Evolutionary conservation across 2,797 vertebrate genomes (phyloP), one percentile per base, ranked within the genome.

Genomic region (Gymnothorax javanicus): DNA sequence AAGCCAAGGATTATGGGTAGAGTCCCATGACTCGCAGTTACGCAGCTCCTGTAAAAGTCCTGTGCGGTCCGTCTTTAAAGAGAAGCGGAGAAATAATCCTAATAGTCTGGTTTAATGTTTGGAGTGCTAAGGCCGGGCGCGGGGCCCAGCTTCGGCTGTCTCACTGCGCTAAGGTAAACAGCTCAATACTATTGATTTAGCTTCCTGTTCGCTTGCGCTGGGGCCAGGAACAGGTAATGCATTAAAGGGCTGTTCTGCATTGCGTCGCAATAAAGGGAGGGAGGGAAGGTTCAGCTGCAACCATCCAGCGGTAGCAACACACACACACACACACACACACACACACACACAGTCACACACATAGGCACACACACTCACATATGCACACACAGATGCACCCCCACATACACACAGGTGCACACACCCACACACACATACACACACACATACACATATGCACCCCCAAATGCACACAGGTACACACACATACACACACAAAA

Each of bases 101-200:
- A 96, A 96, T 95, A 96, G 96, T 94, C 94, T 94, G 94, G 94
- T 96, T 96, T 96, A 96, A 96, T 96, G 95, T 96, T 96, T 94
- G 94, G 95, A 96, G 95, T 95, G 94, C 94, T 95, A 95, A 95
- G 94, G 93, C 91, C 71, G 92, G 92, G 93, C 89, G 89, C 93
- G 87, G 93, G 93, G 91, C 93, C 52, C 59, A 60, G 90, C 90
- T 91, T 91, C 92, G 92, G 91, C 92, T 89, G n/a, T 33, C 64
- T 25, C 3, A 43, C 1, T 69, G 25, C 94, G 95, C 95, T 92
- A 96, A 96, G 95, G 95, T 96, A 96, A 96, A 96, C 96, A 96
- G 94, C 93, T 96, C 96, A 96, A 96, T 96, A 96, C 91, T 96
- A 96, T 96, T 92, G 96, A 96, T 96, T 94, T 87, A 84, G 91